Evolutionary conservation across 1,140 invertebrate species (phyloP).

Genomic region (Euura lappo): DNA sequence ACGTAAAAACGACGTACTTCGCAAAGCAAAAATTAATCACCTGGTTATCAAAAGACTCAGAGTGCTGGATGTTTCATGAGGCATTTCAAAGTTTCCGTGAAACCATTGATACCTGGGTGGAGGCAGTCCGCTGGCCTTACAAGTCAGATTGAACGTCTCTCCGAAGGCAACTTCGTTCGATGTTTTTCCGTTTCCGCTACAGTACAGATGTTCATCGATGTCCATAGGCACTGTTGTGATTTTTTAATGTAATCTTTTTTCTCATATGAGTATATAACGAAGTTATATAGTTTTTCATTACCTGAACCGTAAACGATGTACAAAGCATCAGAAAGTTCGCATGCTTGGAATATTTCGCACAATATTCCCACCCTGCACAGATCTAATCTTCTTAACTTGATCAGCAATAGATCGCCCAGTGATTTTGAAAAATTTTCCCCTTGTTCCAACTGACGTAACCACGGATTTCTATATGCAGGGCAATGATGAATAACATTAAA

Average conservation of each 20-base stretch:
- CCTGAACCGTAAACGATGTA: constrained; percentile 29
- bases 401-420: no score
- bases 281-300: no score
- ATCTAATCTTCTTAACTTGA: no score
- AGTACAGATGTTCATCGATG: no score
- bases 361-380: constrained; percentile 32
- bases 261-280: no score
- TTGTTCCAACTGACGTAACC: no score
- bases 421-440: no score
- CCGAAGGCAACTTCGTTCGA: constrained; percentile 31
- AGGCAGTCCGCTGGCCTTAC: constrained; percentile 45
- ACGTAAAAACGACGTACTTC: no score
- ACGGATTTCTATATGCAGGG: no score
- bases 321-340: constrained; percentile 36
- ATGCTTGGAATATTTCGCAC: constrained; percentile 34
- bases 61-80: constrained; percentile 20
- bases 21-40: constrained; percentile 15
- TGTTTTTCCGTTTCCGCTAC: neutral
- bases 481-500: no score
- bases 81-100: constrained; percentile 32
- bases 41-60: constrained; percentile 34
- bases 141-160: constrained; percentile 29
- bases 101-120: constrained; percentile 45
- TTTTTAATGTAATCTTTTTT: no score
- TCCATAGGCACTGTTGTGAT: no score